A percentile compares a stretch with the other conserved stretches of the same genome.
Evolutionary conservation across 2,113 vertebrate genomes (phyloP).

Genomic region (Limanda limanda): DNA sequence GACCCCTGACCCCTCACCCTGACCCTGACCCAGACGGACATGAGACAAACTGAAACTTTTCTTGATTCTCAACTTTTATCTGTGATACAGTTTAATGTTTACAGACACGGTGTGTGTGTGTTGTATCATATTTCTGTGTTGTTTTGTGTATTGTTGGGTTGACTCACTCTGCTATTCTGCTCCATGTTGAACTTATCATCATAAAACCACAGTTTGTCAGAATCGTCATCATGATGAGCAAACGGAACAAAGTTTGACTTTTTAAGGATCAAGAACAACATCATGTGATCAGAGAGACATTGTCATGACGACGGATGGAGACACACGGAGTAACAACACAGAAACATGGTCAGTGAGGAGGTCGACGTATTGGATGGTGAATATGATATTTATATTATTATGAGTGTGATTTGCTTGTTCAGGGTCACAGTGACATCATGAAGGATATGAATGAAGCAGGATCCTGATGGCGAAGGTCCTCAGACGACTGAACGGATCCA

Average conservation of each 20-base stretch:
- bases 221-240: constrained; percentile 92
- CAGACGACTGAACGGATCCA: constrained; percentile 86
- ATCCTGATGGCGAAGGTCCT: constrained; percentile 86
- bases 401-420: background rate
- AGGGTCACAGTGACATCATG: background rate
- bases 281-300: background rate
- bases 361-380: no score
- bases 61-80: no score
- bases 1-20: no score
- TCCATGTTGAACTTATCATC: constrained; percentile 88
- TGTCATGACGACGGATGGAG: no score
- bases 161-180: constrained; percentile 91
- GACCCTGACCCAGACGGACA: no score
- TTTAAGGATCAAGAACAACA: constrained; percentile 81
- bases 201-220: constrained; percentile 94
- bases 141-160: background rate
- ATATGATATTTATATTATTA: background rate
- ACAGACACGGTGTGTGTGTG: no score
- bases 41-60: no score
- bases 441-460: constrained; percentile 96
- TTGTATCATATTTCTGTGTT: no score
- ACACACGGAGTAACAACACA: no score
- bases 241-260: constrained; percentile 87
- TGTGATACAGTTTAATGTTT: no score
- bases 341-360: no score